These are phyloP conservation scores for Pedicia rivosa DNA, from an alignment of 2,888 invertebrate genomes.

Conservation along the genomic window DNA sequence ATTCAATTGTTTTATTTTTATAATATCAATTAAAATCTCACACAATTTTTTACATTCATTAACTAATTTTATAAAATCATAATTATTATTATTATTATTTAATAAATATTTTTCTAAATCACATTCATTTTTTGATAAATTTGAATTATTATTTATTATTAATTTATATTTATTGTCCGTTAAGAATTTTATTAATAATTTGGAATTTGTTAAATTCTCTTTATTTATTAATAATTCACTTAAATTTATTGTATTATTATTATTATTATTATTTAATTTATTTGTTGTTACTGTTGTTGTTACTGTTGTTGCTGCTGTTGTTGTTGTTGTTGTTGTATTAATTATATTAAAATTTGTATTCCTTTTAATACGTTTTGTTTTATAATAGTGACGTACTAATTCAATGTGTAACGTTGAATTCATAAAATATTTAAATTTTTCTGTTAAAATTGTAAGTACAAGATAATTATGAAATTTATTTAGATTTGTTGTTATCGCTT, in stretches of 20 bases:
- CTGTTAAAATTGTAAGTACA: slow-evolving; percentile 29
- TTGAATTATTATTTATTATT: no score
- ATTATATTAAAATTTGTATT: background rate
- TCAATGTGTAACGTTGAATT: slow-evolving; percentile 21
- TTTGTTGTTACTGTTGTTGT: background rate
- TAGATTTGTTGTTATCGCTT: slow-evolving; percentile 3
- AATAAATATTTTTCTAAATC: no score
- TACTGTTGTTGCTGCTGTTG: background rate
- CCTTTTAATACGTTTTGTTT: background rate
- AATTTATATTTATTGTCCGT: no score
- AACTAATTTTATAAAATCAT: background rate
- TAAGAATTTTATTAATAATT: no score
- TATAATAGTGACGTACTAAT: slow-evolving; percentile 21
- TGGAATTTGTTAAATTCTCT: no score
- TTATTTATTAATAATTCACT: no score
- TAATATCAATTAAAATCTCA: background rate
- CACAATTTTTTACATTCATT: slow-evolving; percentile 1
- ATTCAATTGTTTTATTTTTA: background rate
- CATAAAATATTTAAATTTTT: slow-evolving; percentile 28
- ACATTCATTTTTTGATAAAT: no score
- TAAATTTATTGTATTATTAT: no score
- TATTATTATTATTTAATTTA: background rate
- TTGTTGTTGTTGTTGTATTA: background rate
- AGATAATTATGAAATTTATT: slow-evolving; percentile 19
- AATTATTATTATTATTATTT: slow-evolving; percentile 2